These are phyloP conservation scores for Ciconia boyciana DNA, from an alignment of 2,113 vertebrate genomes.

Conservation along the genomic window DNA sequence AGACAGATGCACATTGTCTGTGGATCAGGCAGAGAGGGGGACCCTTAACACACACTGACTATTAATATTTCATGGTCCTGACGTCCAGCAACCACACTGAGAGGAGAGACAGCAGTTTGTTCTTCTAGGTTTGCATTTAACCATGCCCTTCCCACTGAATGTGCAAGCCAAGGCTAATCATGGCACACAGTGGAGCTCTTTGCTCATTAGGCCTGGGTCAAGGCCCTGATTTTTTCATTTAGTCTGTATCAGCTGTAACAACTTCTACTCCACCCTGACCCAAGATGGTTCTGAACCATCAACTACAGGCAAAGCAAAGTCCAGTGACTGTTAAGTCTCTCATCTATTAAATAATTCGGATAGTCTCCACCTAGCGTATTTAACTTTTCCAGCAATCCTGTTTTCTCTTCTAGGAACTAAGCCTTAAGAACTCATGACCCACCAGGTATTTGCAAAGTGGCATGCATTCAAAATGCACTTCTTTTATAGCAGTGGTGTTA, in stretches of 20 bases:
- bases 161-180: background rate
- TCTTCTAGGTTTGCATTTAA: background rate
- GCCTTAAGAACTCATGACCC: background rate
- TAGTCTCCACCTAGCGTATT: background rate
- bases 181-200: background rate
- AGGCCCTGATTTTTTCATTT: background rate
- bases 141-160: background rate
- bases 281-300: background rate
- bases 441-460: background rate
- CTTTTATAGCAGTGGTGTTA: constrained; percentile 1
- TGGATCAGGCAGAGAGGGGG: background rate
- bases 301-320: background rate
- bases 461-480: constrained; percentile 8
- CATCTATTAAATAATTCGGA: background rate
- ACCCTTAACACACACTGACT: background rate
- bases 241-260: background rate
- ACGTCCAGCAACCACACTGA: background rate
- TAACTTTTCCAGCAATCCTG: background rate
- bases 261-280: background rate
- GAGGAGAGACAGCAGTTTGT: background rate
- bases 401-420: constrained; percentile 19
- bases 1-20: background rate
- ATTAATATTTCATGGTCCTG: background rate
- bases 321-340: background rate
- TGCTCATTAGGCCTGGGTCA: background rate